phyloP scores from a whole-genome alignment of 2,888 invertebrate genomes.

The Agonopterix heracliana region DNA sequence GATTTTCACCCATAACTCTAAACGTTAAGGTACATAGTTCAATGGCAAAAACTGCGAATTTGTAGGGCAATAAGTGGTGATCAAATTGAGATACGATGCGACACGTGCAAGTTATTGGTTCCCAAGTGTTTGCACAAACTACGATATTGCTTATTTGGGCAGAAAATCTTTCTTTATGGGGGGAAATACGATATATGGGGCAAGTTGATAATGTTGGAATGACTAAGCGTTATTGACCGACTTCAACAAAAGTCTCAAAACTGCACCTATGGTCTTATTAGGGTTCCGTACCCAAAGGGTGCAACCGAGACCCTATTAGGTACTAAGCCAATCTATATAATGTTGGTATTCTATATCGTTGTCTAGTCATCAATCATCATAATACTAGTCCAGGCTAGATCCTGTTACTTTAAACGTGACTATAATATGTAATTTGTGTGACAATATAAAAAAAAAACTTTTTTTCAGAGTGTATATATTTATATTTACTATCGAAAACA shows the following conservation, averaged over 20 bases:
- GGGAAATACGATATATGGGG: slow-evolving; percentile 11
- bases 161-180: slow-evolving; percentile 40
- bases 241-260: neutral
- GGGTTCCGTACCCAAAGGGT: no score
- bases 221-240: neutral
- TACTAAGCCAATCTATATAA: no score
- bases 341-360: no score
- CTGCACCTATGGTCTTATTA: neutral
- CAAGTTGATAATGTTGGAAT: neutral
- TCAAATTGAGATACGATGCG: slow-evolving; percentile 67
- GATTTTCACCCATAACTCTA: slow-evolving; percentile 2
- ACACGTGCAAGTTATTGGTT: slow-evolving; percentile 71
- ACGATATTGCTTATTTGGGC: slow-evolving; percentile 66
- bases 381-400: no score
- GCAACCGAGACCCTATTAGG: neutral
- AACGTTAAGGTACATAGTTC: no score
- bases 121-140: slow-evolving; percentile 69
- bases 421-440: no score
- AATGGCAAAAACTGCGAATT: slow-evolving; percentile 8
- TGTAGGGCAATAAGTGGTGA: slow-evolving; percentile 37
- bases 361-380: no score
- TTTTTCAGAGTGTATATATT: no score
- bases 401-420: no score
- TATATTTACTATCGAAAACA: no score
- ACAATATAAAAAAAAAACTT: no score